Evolutionary conservation across 1,140 invertebrate genomes (phyloP), one percentile per base, ranked within the genome.

Genomic region (Drosophila ohnishii): DNA sequence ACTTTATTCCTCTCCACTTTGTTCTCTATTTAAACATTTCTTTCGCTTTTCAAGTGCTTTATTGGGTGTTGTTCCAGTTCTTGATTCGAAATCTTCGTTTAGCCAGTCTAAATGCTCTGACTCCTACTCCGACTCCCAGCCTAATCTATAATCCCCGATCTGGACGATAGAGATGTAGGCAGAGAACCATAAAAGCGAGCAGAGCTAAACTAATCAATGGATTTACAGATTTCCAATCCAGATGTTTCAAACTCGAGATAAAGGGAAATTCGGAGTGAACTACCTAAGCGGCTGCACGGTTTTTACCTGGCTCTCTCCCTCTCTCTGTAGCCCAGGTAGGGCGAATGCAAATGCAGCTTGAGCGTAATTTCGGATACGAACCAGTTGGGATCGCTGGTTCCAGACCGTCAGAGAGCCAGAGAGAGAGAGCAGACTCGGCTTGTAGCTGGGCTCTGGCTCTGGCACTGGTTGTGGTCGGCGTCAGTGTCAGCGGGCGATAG

Each of bases 311-410:
- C 28, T 40, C 34, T 30, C 22, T 3, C 32, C 28, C 51, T 37
- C 30, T 7, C 48, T 19, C 30, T 8, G 16, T 19, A 0, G 30
- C 60, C 30, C 42, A 75, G 78, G 78, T 82, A 81, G 44, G 53
- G 55, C 58, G 25, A 50, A 64, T 71, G 63, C 81, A 72, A 85
- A 74, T 85, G 82, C 83, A 86, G 80, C 66, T 62, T 70, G 75
- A 83, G 83, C 47, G 78, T 78, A 50, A 50, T 58, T 80, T 78
- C 53, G 62, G 47, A 16, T 30, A 48, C 25, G 47, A 61, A 62
- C 84, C 76, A 86, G 75, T 71, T 64, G 50, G 32, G 83, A 86
- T 87, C 76, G 67, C 75, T 83, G 65, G 83, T 76, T 83, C 73
- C 35, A 25, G 34, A 8, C 44, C 48, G 53, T 44, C 55, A 39